phyloP scores from a whole-genome alignment of 2,113 vertebrate species.

The Xyliphius kryptos region DNA sequence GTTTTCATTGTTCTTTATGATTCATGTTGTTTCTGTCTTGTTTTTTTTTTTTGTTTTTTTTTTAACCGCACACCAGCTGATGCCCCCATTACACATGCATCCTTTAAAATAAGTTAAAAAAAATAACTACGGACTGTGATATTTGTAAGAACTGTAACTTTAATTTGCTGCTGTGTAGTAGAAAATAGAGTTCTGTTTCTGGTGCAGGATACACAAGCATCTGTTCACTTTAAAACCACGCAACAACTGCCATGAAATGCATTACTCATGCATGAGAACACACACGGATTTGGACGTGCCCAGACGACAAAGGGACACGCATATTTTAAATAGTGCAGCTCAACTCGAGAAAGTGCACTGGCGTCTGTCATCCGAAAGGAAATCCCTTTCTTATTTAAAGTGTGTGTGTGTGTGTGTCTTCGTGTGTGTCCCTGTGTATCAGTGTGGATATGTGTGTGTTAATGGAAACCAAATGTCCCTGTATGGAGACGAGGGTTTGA shows the following conservation, averaged over 20 bases:
- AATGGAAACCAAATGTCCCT: too few relatives aligned
- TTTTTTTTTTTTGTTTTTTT: background rate
- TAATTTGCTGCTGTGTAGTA: background rate
- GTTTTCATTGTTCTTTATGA: background rate
- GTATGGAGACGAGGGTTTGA: too few relatives aligned
- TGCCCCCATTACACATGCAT: too few relatives aligned
- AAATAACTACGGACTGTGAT: too few relatives aligned
- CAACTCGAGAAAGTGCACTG: slow-evolving; percentile 6
- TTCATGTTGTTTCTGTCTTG: background rate
- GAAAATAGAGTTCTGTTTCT: background rate
- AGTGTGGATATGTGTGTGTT: too few relatives aligned
- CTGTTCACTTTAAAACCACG: slow-evolving; percentile 20
- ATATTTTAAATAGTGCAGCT: slow-evolving; percentile 20
- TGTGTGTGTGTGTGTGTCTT: background rate
- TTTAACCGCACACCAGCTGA: too few relatives aligned
- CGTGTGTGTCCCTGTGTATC: too few relatives aligned
- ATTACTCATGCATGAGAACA: slow-evolving; percentile 24
- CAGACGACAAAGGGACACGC: background rate
- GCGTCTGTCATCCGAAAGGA: slow-evolving; percentile 20
- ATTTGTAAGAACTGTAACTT: too few relatives aligned
- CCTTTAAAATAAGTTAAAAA: too few relatives aligned
- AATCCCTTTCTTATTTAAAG: background rate
- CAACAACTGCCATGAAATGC: slow-evolving; percentile 25
- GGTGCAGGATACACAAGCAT: slow-evolving; percentile 7
- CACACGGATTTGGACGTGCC: background rate